Evolutionary conservation across 2,113 vertebrate species (phyloP).

Genomic region (Shinisaurus crocodilurus): DNA sequence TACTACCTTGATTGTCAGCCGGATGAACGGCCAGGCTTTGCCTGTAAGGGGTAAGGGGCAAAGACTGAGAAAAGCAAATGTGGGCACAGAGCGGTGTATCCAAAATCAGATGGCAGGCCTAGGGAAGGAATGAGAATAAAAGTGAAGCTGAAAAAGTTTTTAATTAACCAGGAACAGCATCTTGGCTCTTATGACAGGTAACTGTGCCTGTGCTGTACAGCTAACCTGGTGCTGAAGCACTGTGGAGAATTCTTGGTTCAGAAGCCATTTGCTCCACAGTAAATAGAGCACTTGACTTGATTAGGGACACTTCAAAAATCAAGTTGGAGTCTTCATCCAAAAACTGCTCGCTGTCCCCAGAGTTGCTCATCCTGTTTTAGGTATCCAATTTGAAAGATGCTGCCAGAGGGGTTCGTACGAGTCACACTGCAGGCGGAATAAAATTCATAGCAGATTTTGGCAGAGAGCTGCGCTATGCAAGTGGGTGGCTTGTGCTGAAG

Average conservation of each 20-base stretch:
- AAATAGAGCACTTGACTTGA: constrained; percentile 63
- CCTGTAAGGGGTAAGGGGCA: accelerated
- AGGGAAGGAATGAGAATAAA: constrained; percentile 6
- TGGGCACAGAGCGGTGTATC: neutral
- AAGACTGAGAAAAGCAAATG: neutral
- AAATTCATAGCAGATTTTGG: constrained; percentile 67
- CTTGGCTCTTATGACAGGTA: neutral
- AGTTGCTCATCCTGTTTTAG: constrained; percentile 48
- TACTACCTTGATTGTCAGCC: neutral
- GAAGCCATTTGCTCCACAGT: constrained; percentile 45
- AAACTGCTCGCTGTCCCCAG: neutral
- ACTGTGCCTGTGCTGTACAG: neutral
- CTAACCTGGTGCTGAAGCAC: neutral
- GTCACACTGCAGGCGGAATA: constrained; percentile 57
- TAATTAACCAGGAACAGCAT: neutral
- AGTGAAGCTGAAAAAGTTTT: neutral
- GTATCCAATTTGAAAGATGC: constrained; percentile 75
- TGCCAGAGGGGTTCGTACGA: constrained; percentile 60
- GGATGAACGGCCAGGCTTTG: neutral
- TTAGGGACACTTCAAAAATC: constrained; percentile 57
- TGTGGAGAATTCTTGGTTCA: neutral
- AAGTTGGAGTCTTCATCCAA: constrained; percentile 42
- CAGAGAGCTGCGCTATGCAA: constrained; percentile 66
- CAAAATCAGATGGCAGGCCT: neutral
- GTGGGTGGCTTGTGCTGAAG: constrained; percentile 58